Evolutionary conservation across 2,113 vertebrate species (phyloP).

Genomic region (Labeo rohita): DNA sequence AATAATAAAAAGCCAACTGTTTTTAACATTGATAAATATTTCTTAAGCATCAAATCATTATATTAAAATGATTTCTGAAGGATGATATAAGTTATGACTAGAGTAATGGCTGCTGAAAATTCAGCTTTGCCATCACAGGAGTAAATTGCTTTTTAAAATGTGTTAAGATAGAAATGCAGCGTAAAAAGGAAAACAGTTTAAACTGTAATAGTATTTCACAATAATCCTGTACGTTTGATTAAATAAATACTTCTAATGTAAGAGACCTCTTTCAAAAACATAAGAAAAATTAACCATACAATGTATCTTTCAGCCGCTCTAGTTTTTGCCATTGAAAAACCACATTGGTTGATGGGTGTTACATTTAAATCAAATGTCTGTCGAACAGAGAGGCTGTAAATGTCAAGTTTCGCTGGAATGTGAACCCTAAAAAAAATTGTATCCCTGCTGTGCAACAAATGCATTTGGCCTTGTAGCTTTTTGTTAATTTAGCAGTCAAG

Average conservation of each 20-base stretch:
- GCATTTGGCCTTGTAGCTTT: conserved; percentile 19
- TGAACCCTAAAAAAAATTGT: background rate
- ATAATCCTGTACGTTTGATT: background rate
- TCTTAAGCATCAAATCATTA: background rate
- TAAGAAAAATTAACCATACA: background rate
- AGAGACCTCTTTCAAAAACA: background rate
- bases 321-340: background rate
- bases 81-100: background rate
- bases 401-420: background rate
- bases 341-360: background rate
- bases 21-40: background rate
- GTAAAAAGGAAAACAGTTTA: background rate
- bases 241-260: background rate
- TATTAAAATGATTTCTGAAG: background rate
- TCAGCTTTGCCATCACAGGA: background rate
- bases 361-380: background rate
- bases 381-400: background rate
- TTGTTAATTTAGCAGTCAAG: conserved; percentile 13
- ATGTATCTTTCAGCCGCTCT: background rate
- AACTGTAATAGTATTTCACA: background rate
- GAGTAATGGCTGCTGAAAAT: background rate
- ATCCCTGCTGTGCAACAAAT: background rate
- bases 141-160: background rate
- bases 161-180: too few species aligned
- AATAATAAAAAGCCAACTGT: too few species aligned